These are phyloP conservation scores for Equus przewalskii DNA, from an alignment of 2,113 vertebrate genomes.

Conservation along the genomic window DNA sequence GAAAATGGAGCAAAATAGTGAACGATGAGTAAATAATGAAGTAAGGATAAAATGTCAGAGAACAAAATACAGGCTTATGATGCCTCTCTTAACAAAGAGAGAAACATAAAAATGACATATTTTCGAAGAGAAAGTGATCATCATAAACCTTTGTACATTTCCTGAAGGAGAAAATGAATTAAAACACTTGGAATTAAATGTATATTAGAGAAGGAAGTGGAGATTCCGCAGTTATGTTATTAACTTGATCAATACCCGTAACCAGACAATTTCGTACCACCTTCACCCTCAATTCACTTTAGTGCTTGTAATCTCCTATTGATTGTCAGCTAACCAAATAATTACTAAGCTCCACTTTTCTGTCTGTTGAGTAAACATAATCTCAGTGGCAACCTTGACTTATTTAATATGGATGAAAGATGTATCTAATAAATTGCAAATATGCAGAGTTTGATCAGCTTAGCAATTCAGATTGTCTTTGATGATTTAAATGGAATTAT, in stretches of 20 bases:
- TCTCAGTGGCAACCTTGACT: background rate
- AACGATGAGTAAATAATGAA: background rate
- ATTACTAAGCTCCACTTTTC: background rate
- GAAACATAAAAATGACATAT: background rate
- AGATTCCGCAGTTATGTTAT: background rate
- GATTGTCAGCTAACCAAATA: conserved; percentile 54
- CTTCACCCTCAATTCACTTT: conserved; percentile 3
- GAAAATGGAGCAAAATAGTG: background rate
- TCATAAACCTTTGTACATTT: background rate
- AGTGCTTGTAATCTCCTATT: conserved; percentile 42
- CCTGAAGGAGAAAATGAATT: conserved; percentile 26
- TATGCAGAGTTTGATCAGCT: background rate
- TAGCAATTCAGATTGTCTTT: conserved; percentile 20
- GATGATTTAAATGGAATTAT: background rate
- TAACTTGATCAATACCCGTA: conserved; percentile 67
- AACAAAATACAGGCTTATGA: background rate
- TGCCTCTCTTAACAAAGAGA: background rate
- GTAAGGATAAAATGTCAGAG: background rate
- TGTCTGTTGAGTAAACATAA: background rate
- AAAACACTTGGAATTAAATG: conserved; percentile 43
- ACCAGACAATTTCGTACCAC: conserved; percentile 43
- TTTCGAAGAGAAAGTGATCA: background rate
- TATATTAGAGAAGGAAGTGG: background rate
- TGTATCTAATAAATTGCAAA: conserved; percentile 9
- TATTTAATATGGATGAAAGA: background rate